phyloP scores from a whole-genome alignment of 2,888 invertebrate genomes.

The Platerodrilus igneus region DNA sequence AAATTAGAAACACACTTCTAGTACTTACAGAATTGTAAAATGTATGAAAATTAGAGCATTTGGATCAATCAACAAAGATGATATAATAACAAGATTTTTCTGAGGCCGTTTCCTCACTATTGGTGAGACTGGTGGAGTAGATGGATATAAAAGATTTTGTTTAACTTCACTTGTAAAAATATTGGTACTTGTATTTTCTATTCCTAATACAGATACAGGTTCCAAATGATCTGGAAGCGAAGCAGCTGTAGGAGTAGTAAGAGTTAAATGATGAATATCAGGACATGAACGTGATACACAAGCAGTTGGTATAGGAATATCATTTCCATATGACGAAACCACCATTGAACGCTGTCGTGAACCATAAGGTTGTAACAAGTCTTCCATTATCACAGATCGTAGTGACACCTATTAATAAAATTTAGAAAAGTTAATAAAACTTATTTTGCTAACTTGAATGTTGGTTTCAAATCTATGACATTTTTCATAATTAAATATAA shows the following conservation, averaged over 20 bases:
- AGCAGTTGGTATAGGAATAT: conserved; percentile 42
- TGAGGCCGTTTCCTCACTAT: conserved; percentile 53
- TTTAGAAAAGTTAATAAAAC: conserved; percentile 3
- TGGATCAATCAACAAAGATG: conserved; percentile 63
- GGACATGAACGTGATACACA: conserved; percentile 80
- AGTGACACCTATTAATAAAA: conserved; percentile 59
- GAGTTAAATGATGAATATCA: conserved; percentile 53
- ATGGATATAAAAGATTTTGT: conserved; percentile 45
- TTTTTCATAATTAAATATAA: conserved; percentile 69
- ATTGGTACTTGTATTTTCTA: conserved; percentile 13
- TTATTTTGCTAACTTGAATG: conserved; percentile 55
- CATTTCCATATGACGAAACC: conserved; percentile 59
- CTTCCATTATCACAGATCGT: conserved; percentile 85
- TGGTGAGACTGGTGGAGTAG: conserved; percentile 63
- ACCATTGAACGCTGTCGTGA: conserved; percentile 82
- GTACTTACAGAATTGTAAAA: conserved; percentile 58
- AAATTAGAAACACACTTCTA: conserved; percentile 10
- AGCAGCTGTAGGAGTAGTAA: no score
- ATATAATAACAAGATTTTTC: conserved; percentile 71
- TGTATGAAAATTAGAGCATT: conserved; percentile 58
- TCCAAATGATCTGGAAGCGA: conserved; percentile 61
- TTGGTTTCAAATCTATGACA: conserved; percentile 65
- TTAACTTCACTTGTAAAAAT: not conserved
- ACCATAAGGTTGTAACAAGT: conserved; percentile 71
- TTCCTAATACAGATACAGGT: conserved; percentile 49